Evolutionary conservation across 2,113 vertebrate species (phyloP), one percentile per base, ranked within the genome.

Genomic region (Brienomyrus longianalis): DNA sequence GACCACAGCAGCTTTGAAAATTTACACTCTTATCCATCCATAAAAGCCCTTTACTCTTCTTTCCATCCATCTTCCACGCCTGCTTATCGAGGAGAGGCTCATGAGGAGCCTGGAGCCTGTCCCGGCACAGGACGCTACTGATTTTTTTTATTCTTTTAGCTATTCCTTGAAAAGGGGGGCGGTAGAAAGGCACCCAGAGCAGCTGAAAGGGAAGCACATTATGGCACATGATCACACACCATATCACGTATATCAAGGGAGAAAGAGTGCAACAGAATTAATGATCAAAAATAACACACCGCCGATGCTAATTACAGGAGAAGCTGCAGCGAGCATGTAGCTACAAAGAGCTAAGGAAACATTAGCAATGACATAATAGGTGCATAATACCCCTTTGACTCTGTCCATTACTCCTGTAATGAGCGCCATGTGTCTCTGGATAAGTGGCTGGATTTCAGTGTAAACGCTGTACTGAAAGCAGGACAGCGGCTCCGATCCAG

Each of bases 181-280:
- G 88, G 90, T 92, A 91, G 86, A 83, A 19, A 89, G 62, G 83
- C 88, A 89, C 92, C 93, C 93, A 90, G 91, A 93, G 85, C 91
- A 4, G 83, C 86, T 88, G 54, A 91, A 90, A 88, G 74, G 89
- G 91, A 51, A 92, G 88, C 89, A 91, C 85, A 92, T 89, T 89
- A 92, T 50, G 59, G 86, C 83, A 70, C 47, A 62, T 51, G 90
- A 89, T 31, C 31, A 31, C 31, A 31, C 31, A 31, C 31, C 31
- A 31, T 91, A 91, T 80, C 13, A 90, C 21, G 54, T 59, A 23
- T 51, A 31, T 89, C 66, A 27, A 54, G 88, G 5, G 39, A 27
- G 5, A 35, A 47, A 80, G 27, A 35, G 17, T 27, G 56, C 15
- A 35, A 87, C 62, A 45, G 8, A 86, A 90, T 47, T 35, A 43